phyloP scores from a whole-genome alignment of 2,797 vertebrate genomes.

The Cryptoblepharus egeriae region DNA sequence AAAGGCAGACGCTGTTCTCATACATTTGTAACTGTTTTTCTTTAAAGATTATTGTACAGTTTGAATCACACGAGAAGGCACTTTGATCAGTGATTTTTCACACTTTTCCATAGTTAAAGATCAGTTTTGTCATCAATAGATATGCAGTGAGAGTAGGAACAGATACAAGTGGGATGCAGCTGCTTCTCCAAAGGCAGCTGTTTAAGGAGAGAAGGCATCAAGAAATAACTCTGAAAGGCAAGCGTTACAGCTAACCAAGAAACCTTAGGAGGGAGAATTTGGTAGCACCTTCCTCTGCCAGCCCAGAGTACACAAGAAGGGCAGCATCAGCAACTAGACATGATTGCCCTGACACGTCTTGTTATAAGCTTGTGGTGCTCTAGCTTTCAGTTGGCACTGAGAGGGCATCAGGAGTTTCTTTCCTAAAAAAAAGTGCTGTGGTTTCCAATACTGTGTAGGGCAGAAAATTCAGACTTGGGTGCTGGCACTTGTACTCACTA shows the following conservation, averaged over 20 bases:
- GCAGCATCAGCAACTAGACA: background rate
- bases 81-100: constrained; percentile 33
- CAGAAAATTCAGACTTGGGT: background rate
- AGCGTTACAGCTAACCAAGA: background rate
- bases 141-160: background rate
- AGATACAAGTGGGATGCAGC: background rate
- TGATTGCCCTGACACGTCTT: background rate
- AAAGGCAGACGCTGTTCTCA: constrained; percentile 21
- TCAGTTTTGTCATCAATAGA: background rate
- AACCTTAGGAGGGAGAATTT: background rate
- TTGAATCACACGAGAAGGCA: constrained; percentile 56
- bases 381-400: constrained; percentile 11
- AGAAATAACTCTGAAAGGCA: background rate
- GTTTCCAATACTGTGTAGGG: constrained; percentile 10
- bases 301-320: background rate
- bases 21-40: constrained; percentile 34
- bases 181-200: background rate
- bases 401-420: background rate
- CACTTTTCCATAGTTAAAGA: constrained; percentile 8
- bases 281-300: background rate
- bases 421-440: background rate
- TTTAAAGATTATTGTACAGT: constrained; percentile 53
- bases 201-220: background rate
- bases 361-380: background rate
- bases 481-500: background rate